Base-by-base conservation (phyloP, 2,888 invertebrate species). In the Drosophila quinaria region DNA sequence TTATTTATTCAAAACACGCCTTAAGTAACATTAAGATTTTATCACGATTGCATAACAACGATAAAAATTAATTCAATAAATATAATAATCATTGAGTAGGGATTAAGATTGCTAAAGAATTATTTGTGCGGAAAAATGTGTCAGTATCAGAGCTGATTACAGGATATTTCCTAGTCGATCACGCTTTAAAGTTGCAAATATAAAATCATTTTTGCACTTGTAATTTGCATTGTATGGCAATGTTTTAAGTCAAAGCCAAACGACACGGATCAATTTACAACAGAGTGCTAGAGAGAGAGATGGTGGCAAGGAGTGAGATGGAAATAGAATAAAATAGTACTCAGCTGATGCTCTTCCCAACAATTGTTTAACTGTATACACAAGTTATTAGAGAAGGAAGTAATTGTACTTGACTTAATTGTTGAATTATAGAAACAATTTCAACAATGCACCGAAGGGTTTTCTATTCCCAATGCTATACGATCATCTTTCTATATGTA, bases 181-280 rank as follows among this genome's bases (percentile, higher is more conserved):
- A n/a, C 1, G 5, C 4, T 13, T 1, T 8, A 4, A 15, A 17
- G 29, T 51, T 55, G 47, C 47, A 55, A 44, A 29, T 60, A 64
- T 66, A 61, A 76, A 72, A 61, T 73, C 55, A 64, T 25, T 63
- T 68, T 74, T 83, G 70, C 74, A 76, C 76, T 79, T 65, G 66
- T 50, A 69, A 84, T 84, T 84, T 77, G 77, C 84, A 84, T 87
- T 79, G 52, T 70, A 70, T 49, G 58, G 49, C 39, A 55, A 47
- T 52, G 51, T 64, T 49, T 50, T 58, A 42, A 63, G 65, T 19
- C 49, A 68, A 75, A 76, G 66, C 67, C 65, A 58, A 76, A 62
- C 68, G 59, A 35, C 72, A 54, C 39, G 67, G 84, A 81, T 87
- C 81, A 79, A 84, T 86, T 86, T 77, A 75, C 84, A 70, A 17